Conservation (phyloP, 2,797 vertebrate species). For the Rousettus madagascariensis region DNA sequence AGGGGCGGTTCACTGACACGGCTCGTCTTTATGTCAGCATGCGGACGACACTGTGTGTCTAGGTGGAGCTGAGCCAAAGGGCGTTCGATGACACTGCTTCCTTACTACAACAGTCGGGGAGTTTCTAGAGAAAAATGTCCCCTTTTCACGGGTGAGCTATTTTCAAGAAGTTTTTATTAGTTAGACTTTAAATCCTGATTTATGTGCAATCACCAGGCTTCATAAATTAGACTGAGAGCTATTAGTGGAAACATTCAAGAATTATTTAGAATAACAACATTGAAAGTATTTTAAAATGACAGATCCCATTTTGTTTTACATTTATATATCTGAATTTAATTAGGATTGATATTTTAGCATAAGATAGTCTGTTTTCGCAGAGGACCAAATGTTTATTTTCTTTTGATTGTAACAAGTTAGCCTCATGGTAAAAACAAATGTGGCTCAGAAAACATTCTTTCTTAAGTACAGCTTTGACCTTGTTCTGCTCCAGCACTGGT, state of each 20-base stretch:
- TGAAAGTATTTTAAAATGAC: background rate
- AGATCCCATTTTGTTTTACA: background rate
- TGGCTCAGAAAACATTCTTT: constrained; percentile 34
- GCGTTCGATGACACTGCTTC: background rate
- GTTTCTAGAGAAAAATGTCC: background rate
- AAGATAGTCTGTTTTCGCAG: background rate
- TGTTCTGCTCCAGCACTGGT: background rate
- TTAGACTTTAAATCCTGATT: background rate
- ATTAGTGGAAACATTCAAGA: background rate
- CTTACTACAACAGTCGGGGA: background rate
- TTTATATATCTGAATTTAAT: background rate
- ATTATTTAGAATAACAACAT: background rate
- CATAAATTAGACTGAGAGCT: background rate
- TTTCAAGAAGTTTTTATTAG: background rate
- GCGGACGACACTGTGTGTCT: background rate
- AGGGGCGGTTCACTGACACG: accelerated
- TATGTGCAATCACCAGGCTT: background rate
- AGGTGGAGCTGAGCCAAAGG: background rate
- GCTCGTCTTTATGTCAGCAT: background rate
- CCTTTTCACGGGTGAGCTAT: background rate
- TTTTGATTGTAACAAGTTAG: constrained; percentile 23
- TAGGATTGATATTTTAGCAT: background rate
- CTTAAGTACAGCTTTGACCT: background rate
- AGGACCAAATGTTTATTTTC: background rate
- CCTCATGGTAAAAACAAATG: background rate